phyloP scores from a whole-genome alignment of 1,140 invertebrate species.

The Heliconius hewitsoni region DNA sequence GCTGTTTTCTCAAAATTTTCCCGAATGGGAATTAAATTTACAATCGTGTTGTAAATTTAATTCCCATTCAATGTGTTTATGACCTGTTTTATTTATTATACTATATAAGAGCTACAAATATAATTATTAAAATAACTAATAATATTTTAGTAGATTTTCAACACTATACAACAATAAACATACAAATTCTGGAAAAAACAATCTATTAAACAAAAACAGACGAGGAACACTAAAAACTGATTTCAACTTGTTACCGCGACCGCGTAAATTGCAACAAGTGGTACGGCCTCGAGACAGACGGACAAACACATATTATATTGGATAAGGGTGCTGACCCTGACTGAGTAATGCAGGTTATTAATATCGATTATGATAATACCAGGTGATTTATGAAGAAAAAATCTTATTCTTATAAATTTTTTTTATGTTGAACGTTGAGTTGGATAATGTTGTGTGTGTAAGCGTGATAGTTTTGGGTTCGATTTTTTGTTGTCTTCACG shows the following conservation, averaged over 20 bases:
- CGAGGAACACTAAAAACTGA: slow-evolving; percentile 47
- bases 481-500: no score
- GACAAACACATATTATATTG: slow-evolving; percentile 53
- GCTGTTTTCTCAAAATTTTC: no score
- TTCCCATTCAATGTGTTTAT: no score
- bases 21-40: no score
- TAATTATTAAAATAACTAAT: no score
- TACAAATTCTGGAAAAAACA: no score
- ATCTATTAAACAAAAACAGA: neutral
- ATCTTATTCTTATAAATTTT: neutral
- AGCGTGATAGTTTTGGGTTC: neutral
- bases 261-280: slow-evolving; percentile 65
- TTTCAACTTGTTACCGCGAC: slow-evolving; percentile 57
- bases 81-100: no score
- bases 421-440: neutral
- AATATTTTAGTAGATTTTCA: no score
- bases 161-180: no score
- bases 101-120: no score
- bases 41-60: no score
- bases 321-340: slow-evolving; percentile 60
- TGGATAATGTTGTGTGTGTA: neutral
- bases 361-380: slow-evolving; percentile 9
- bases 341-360: slow-evolving; percentile 33
- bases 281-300: slow-evolving; percentile 57
- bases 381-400: neutral